Evolutionary conservation across 2,888 invertebrate species (phyloP).

Genomic region (Cybosia mesomella): DNA sequence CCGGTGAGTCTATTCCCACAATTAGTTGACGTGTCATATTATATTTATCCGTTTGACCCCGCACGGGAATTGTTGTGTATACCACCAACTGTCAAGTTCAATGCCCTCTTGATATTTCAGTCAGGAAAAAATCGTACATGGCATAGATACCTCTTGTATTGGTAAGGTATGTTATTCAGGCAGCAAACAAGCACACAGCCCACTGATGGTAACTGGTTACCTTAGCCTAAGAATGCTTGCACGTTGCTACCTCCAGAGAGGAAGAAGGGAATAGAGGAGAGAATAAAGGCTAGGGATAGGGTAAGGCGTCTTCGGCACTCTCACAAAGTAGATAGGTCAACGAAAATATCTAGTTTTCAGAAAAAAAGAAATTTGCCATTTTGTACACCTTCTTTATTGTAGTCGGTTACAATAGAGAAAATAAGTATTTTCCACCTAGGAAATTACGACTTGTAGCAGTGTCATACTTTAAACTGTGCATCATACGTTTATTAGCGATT

Average conservation of each 20-base stretch:
- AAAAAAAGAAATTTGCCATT: no score
- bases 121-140: background rate
- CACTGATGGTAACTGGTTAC: background rate
- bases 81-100: slow-evolving; percentile 44
- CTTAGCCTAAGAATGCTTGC: background rate
- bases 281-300: no score
- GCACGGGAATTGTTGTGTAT: slow-evolving; percentile 41
- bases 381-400: no score
- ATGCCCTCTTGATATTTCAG: slow-evolving; percentile 42
- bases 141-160: background rate
- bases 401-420: no score
- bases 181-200: background rate
- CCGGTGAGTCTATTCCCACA: slow-evolving; percentile 55
- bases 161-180: background rate
- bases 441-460: no score
- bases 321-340: no score
- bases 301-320: no score
- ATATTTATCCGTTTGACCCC: slow-evolving; percentile 52
- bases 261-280: no score
- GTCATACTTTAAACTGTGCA: no score
- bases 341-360: no score
- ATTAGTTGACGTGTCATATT: slow-evolving; percentile 54
- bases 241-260: background rate
- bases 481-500: no score
- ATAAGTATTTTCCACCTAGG: no score